Evolutionary conservation across 1,140 invertebrate species (phyloP).

Genomic region (Leptestheria dahalacensis): DNA sequence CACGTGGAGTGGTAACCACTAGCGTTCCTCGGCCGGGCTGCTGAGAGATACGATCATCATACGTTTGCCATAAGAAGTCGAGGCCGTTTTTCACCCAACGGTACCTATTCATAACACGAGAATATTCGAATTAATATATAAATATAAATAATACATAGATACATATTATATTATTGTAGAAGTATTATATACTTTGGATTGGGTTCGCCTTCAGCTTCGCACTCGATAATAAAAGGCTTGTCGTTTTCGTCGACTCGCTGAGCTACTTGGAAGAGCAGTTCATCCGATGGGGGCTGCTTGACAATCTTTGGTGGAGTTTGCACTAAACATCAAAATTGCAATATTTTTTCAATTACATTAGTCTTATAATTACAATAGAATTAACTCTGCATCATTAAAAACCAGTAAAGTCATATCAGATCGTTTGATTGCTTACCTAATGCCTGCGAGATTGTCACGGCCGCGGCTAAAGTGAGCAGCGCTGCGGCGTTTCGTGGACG

Average conservation of each 20-base stretch:
- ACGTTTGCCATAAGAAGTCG: slow-evolving; percentile 69
- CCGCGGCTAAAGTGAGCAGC: too few species aligned
- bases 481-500: too few species aligned
- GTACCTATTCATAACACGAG: too few species aligned
- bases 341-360: too few species aligned
- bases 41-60: slow-evolving; percentile 83
- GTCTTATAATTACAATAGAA: too few species aligned
- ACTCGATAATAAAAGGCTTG: slow-evolving; percentile 87
- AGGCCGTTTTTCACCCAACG: slow-evolving; percentile 93
- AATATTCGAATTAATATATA: too few species aligned
- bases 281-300: slow-evolving; percentile 78
- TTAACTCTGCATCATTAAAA: too few species aligned
- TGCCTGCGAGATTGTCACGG: too few species aligned
- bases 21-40: slow-evolving; percentile 81
- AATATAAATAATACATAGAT: too few species aligned
- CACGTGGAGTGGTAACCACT: slow-evolving; percentile 67
- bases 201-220: slow-evolving; percentile 83
- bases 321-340: slow-evolving; percentile 24
- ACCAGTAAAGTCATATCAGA: too few species aligned
- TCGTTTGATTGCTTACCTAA: too few species aligned
- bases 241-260: slow-evolving; percentile 63
- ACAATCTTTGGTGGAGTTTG: slow-evolving; percentile 73
- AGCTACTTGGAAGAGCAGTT: slow-evolving; percentile 79
- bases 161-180: too few species aligned
- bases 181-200: slow-evolving; percentile 51